Conservation (phyloP, 1,140 invertebrate species). For the Drosophila neocordata region DNA sequence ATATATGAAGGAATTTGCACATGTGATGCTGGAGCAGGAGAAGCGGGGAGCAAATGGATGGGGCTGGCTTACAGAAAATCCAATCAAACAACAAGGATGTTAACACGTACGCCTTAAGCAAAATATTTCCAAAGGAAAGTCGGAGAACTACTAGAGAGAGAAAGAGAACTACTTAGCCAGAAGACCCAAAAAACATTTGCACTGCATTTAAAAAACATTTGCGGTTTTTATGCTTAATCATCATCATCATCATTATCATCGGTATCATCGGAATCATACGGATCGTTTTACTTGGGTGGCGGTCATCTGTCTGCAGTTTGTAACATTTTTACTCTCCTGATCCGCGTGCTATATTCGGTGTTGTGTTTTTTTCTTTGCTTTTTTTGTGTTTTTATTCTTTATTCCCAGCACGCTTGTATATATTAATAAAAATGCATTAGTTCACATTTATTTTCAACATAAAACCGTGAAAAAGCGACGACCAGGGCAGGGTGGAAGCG, state of each 20-base stretch:
- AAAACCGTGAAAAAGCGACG: slow-evolving; percentile 75
- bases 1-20: background rate
- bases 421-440: slow-evolving; percentile 82
- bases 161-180: slow-evolving; percentile 61
- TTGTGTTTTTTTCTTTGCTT: slow-evolving; percentile 10
- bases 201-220: slow-evolving; percentile 82
- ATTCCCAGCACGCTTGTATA: slow-evolving; percentile 81
- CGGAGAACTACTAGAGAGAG: slow-evolving; percentile 2
- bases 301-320: slow-evolving; percentile 29
- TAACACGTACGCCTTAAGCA: slow-evolving; percentile 65
- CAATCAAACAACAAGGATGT: slow-evolving; percentile 55
- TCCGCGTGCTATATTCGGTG: slow-evolving; percentile 6
- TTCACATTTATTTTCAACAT: slow-evolving; percentile 80
- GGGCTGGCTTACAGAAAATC: slow-evolving; percentile 35
- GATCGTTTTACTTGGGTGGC: slow-evolving; percentile 12
- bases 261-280: slow-evolving; percentile 59
- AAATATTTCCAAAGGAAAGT: slow-evolving; percentile 70
- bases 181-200: slow-evolving; percentile 61
- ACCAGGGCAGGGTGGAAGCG: background rate
- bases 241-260: slow-evolving; percentile 59
- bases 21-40: background rate
- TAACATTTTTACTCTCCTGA: background rate
- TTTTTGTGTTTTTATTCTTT: slow-evolving; percentile 5
- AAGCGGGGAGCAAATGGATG: background rate
- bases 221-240: slow-evolving; percentile 79